Base-by-base conservation (phyloP, 2,797 vertebrate species). In the Lemur catta region DNA sequence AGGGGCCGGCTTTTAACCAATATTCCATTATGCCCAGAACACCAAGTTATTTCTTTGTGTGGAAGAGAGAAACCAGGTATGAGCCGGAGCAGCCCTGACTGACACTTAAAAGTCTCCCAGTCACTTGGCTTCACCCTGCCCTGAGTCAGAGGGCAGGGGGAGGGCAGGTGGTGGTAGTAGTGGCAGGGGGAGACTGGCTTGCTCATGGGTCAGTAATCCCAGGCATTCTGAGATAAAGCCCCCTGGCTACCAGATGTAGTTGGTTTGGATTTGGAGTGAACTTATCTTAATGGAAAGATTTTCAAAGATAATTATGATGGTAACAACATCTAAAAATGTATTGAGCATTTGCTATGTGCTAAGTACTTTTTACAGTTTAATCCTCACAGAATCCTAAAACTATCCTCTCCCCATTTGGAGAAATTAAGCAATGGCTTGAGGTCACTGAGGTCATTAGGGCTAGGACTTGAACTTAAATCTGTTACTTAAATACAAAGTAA, bases 251-350 rank as follows among this genome's bases (percentile, higher is more conserved):
- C 38, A 38, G 43, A 35, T 4, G 24, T 10, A 50, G 78, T 3
- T 61, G 24, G 33, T 20, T 74, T 75, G 55, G 46, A 38, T 75
- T 65, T 38, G 46, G 17, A 35, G 6, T 38, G 20, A 18, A 57
- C 35, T 78, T 17, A 52, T 13, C 52, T n/a, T 55, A 80, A 52
- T 65, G 67, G 57, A 74, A 93, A 89, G 15, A 43, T n/a, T 59
- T 80, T 28, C 13, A 93, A 86, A 85, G 71, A 43, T 24, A 67
- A 43, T 48, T 20, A 30, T 13, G 46, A 48, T 28, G 52, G 48
- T 41, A 80, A 57, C 30, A 41, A 59, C 28, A 63, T 75, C 90
- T 59, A 76, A 76, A 94, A 79, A n/a, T 33, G 30, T n/a, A 61
- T 2, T 35, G 30, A 24, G 10, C 17, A 46, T n/a, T 13, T 52